Evolutionary conservation across 2,797 vertebrate species (phyloP).

Genomic region (Phoebastria nigripes): DNA sequence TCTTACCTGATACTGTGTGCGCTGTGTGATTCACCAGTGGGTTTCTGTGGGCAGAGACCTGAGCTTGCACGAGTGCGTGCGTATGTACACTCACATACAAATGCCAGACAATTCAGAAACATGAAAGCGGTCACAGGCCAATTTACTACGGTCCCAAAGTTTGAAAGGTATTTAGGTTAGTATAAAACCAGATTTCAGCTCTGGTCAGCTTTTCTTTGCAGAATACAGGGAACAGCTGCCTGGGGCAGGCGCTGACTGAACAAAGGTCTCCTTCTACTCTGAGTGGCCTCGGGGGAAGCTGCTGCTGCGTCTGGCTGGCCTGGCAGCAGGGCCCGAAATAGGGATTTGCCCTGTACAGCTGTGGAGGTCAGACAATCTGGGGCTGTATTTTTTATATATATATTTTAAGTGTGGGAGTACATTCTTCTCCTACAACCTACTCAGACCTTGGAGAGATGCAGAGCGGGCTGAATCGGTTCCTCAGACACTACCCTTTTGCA

Average conservation of each 20-base stretch:
- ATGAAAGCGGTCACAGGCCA: neutral
- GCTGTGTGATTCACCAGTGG: neutral
- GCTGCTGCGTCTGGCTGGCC: neutral
- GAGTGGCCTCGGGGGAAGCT: neutral
- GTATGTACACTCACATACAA: rapidly evolving
- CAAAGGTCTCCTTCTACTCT: neutral
- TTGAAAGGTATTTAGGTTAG: neutral
- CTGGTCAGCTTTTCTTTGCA: neutral
- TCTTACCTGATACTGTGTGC: rapidly evolving
- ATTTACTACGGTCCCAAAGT: neutral
- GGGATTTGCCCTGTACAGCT: neutral
- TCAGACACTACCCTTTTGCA: neutral
- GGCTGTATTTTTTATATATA: neutral
- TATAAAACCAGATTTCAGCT: neutral
- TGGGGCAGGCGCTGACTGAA: neutral
- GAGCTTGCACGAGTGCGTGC: neutral
- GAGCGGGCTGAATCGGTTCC: neutral
- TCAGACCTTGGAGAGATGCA: neutral
- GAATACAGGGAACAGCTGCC: neutral
- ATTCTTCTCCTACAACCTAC: neutral
- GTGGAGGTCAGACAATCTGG: neutral
- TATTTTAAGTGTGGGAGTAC: neutral
- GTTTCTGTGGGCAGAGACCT: neutral
- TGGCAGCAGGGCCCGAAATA: neutral
- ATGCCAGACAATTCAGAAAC: neutral